A percentile compares a stretch with the other conserved stretches of the same genome.
These are phyloP conservation scores for Emys orbicularis DNA, from an alignment of 2,797 vertebrate genomes.

Conservation along the genomic window DNA sequence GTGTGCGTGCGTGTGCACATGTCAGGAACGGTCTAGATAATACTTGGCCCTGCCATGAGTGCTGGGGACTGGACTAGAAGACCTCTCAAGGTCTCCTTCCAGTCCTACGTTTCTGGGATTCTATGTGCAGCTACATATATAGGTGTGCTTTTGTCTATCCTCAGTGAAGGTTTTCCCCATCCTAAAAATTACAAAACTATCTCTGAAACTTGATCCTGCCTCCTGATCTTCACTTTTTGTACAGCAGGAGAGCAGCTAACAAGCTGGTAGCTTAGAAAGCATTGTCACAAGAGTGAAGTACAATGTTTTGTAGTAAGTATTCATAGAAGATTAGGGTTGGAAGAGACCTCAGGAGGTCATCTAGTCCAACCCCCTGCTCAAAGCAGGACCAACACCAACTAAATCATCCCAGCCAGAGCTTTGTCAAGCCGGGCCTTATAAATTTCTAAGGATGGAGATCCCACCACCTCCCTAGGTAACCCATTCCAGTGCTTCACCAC, in stretches of 20 bases:
- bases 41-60: neutral
- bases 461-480: too few relatives aligned
- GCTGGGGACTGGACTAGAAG: neutral
- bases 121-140: neutral
- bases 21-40: neutral
- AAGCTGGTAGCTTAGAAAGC: neutral
- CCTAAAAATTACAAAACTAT: neutral
- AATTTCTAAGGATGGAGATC: too few relatives aligned
- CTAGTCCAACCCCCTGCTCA: too few relatives aligned
- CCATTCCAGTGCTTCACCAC: too few relatives aligned
- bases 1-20: too few relatives aligned
- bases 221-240: neutral
- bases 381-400: too few relatives aligned
- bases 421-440: too few relatives aligned
- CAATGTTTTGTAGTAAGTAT: neutral
- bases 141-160: neutral
- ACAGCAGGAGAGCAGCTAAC: neutral
- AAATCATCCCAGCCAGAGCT: too few relatives aligned
- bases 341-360: too few relatives aligned
- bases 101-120: neutral
- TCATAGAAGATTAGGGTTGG: too few relatives aligned
- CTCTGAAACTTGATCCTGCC: neutral
- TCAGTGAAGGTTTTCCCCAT: neutral
- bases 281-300: neutral
- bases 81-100: neutral